Evolutionary conservation across 1,140 invertebrate species (phyloP), one percentile per base, ranked within the genome.

Genomic region (Drosophila nebulosa): DNA sequence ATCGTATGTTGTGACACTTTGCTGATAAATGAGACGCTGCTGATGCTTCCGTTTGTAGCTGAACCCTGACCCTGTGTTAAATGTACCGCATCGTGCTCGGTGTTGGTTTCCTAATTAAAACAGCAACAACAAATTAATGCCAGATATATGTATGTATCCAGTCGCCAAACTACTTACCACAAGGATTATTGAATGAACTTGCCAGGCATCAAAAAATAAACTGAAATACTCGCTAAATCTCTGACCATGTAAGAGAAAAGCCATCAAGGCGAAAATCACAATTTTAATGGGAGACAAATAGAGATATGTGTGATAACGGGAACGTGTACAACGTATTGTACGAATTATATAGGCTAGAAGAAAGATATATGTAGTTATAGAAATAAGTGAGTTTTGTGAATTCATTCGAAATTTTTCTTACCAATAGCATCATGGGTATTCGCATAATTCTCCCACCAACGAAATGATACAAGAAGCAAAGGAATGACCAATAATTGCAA

Each of bases 401-500:
- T 21, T n/a, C n/a, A n/a, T 14, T 51, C 9, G 30, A 14, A 10
- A 7, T 4, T 3, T n/a, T 32, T 65, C 93, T 94, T 62, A 90
- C 90, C 81, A 26, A 90, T 74, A 7, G 67, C 58, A 93, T 72
- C 73, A 55, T 81, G 76, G 3, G 92, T 71, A 92, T 92, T 67
- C 94, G 94, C 10, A 89, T 94, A 97, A 92, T 97, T 98, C 85
- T 96, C 95, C 97, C 96, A 97, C 95, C 96, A 97, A 18, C 95
- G 94, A 64, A 94, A 93, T 1, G 96, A 97, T n/a, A 96, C 94
- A 3, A 96, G 92, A 46, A 96, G 79, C 1, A 96, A 86, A 0
- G 95, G 92, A 1, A 95, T 71, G 10, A 95, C 95, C 52, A 96
- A 92, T 9, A 94, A 80, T 93, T 94, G 96, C 10, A 92, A 77